These are phyloP conservation scores for Pseudomyrmex concolor DNA, from an alignment of 1,140 invertebrate species.

Conservation along the genomic window DNA sequence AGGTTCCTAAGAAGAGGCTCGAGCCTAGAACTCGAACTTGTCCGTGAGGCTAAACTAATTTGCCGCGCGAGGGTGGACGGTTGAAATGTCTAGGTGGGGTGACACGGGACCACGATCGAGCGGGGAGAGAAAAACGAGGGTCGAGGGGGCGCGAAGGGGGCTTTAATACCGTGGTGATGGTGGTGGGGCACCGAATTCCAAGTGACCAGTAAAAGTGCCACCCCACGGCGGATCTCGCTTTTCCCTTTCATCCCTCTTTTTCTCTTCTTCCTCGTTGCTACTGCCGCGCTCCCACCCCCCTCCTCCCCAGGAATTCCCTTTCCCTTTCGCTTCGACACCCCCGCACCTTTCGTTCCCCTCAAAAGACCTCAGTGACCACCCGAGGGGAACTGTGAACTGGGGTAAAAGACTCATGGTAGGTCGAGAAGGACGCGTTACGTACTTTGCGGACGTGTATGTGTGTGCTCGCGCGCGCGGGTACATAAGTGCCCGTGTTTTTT, in stretches of 20 bases:
- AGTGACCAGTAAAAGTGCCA: constrained; percentile 77
- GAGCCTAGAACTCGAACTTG: constrained; percentile 61
- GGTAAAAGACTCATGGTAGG: constrained; percentile 79
- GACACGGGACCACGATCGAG: constrained; percentile 63
- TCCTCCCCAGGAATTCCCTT: constrained; percentile 34
- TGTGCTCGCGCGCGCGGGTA: constrained; percentile 7
- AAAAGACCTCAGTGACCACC: constrained; percentile 53
- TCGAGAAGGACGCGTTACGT: constrained; percentile 63
- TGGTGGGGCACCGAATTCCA: constrained; percentile 76
- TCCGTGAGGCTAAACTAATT: constrained; percentile 77
- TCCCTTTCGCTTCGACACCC: constrained; percentile 52
- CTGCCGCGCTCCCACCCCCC: neutral
- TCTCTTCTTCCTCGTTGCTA: constrained; percentile 55
- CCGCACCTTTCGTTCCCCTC: constrained; percentile 48
- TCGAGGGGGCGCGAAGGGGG: constrained; percentile 8
- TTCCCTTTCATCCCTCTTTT: constrained; percentile 55
- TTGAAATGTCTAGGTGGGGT: constrained; percentile 61
- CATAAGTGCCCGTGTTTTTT: constrained; percentile 36
- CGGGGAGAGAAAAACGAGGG: constrained; percentile 24
- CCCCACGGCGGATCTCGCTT: constrained; percentile 50
- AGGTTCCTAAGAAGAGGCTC: constrained; percentile 62
- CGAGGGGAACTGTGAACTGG: constrained; percentile 80
- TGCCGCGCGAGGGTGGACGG: constrained; percentile 69
- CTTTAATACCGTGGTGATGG: constrained; percentile 41
- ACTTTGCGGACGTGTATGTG: constrained; percentile 38